Evolutionary conservation across 2,888 invertebrate species (phyloP), one percentile per base, ranked within the genome.

Genomic region (Osedax fenrisi): DNA sequence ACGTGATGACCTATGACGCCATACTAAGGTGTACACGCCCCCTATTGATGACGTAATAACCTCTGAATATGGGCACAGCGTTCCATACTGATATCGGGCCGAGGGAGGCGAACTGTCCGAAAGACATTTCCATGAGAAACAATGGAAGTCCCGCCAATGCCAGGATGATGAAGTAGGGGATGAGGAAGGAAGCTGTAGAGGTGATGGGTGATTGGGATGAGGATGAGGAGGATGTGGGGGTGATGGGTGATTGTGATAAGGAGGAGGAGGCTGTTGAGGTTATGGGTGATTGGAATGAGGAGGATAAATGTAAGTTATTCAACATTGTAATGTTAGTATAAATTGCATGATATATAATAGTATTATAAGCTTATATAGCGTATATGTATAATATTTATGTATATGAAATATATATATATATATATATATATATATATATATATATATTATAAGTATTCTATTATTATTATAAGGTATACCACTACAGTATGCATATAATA

Each of bases 21-120:
- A n/a, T n/a, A n/a, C n/a, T n/a, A n/a, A n/a, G n/a, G n/a, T n/a
- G n/a, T n/a, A n/a, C n/a, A n/a, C n/a, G n/a, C n/a, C n/a, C n/a
- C n/a, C n/a, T n/a, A n/a, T n/a, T n/a, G 41, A 5, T 41, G 41
- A 10, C 5, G 17, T 10, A 41, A 5, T 17, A 41, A 41, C 92
- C 92, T 88, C 90, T 90, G 84, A 92, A 88, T 0, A 90, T 88
- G 0, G 92, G 92, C 74, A 89, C 89, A 80, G 91, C 88, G 79
- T 89, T 89, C 86, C 91, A 92, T 78, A 92, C 88, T 23, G 90
- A 89, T 78, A 92, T 89, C 0, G 92, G 91, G 0, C 92, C 91
- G 0, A 90, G 82, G 1, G 90, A 90, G 0, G 90, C 88, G 82
- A 89, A 92, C 82, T 92, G 92, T 1, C 92, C 92, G 23, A 92